phyloP scores from a whole-genome alignment of 2,888 invertebrate genomes.

The Sarcophaga subvicina region DNA sequence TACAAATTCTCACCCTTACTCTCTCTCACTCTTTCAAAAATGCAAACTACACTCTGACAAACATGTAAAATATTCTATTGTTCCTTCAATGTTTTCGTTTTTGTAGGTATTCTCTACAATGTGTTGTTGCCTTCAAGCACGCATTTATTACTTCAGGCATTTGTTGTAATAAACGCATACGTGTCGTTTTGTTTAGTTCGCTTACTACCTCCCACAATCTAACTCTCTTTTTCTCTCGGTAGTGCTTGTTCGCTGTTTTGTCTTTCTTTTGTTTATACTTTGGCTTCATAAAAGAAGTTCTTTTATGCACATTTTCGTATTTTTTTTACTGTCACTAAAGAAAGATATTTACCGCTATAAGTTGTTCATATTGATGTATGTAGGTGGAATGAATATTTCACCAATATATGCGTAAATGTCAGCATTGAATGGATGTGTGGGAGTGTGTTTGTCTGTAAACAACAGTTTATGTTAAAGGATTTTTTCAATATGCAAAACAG shows the following conservation, averaged over 20 bases:
- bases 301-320: background rate
- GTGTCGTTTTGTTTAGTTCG: background rate
- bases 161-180: slow-evolving; percentile 32
- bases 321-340: background rate
- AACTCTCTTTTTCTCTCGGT: too few relatives aligned
- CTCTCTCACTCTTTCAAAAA: background rate
- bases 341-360: background rate
- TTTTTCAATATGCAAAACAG: slow-evolving; percentile 17
- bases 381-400: slow-evolving; percentile 18
- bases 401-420: background rate
- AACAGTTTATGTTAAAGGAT: slow-evolving; percentile 18
- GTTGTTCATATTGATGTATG: slow-evolving; percentile 1
- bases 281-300: background rate
- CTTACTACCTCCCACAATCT: background rate
- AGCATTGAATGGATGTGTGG: background rate
- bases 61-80: background rate
- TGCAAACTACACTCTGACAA: background rate
- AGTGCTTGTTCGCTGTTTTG: too few relatives aligned
- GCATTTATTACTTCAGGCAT: slow-evolving; percentile 35
- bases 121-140: slow-evolving; percentile 22
- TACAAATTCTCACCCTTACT: background rate
- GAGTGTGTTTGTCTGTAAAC: background rate
- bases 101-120: background rate
- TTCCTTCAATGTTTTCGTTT: background rate
- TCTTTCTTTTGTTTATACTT: background rate